Base-by-base conservation (phyloP, 2,797 vertebrate species). In the Hydrolagus colliei region DNA sequence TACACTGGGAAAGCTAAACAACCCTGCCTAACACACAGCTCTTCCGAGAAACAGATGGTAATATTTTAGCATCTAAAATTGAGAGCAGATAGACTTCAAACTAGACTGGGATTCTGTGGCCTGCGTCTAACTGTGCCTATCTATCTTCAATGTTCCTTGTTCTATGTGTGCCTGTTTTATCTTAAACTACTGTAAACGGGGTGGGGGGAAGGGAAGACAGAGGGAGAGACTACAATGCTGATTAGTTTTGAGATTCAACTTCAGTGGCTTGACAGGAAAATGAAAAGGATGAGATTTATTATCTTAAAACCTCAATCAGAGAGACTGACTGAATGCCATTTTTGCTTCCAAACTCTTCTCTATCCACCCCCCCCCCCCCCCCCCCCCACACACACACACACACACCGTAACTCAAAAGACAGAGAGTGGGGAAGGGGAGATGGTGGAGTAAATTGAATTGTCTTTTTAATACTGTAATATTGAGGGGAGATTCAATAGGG, bases 1-100 rank as follows among this genome's bases (percentile, higher is more conserved):
- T 41, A 41, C 65, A 32, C 22, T 8, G 77, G 27, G 22, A 80
- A 67, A 80, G 63, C 22, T 13, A 41, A 68, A 18, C 27, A 68
- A 68, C 35, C 9, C 79, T 84, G 1, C 8, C 22, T 41, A 27
- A 41, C 41, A 35, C 32, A 84, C 27, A 68, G 68, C 27, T 84
- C 27, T 18, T 35, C 32, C 41, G 90, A 87, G 86, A 90, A 52
- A 87, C 89, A 87, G 88, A 86, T 88, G 86, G 80, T 90, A 87
- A 88, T 91, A 87, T 85, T 89, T 90, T 88, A 3, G 86, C 59
- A 87, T 87, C 62, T 89, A 79, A 86, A 90, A 88, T 89, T 90
- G 88, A 87, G 91, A 90, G 89, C 86, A 92, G 89, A 87, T 7
- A 84, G 65, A 4, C 20, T 71, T 41, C 65, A 84, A 35, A 71